Conservation (phyloP, 2,113 vertebrate genomes). For the Gallinago media region DNA sequence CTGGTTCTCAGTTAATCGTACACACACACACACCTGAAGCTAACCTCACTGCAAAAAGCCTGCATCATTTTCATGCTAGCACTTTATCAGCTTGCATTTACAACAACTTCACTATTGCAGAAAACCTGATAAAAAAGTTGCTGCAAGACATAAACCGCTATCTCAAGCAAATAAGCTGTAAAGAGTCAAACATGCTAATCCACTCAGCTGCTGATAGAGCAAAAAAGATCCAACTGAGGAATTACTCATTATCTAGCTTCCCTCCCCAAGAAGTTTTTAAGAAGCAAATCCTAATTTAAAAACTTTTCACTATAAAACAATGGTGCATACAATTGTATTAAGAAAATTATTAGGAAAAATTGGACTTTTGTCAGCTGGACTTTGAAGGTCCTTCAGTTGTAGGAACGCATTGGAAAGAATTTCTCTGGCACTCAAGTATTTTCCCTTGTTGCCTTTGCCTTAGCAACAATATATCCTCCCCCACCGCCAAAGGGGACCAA, state of each 20-base stretch:
- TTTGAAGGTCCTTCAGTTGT: background rate
- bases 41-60: background rate
- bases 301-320: background rate
- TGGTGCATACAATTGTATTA: background rate
- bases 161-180: background rate
- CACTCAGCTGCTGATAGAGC: background rate
- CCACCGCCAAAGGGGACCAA: background rate
- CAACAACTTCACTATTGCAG: background rate
- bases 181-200: background rate
- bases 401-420: background rate
- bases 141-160: background rate
- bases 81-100: background rate
- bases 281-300: background rate
- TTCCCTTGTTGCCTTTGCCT: background rate
- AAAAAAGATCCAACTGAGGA: background rate
- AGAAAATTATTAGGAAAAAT: background rate
- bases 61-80: background rate
- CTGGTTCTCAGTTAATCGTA: background rate
- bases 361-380: background rate
- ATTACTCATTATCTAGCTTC: background rate
- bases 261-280: background rate
- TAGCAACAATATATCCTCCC: background rate
- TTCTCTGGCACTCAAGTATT: background rate
- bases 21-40: rapidly evolving
- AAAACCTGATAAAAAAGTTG: background rate